Conservation (phyloP, 2,113 vertebrate species). For the Pluvialis apricaria region DNA sequence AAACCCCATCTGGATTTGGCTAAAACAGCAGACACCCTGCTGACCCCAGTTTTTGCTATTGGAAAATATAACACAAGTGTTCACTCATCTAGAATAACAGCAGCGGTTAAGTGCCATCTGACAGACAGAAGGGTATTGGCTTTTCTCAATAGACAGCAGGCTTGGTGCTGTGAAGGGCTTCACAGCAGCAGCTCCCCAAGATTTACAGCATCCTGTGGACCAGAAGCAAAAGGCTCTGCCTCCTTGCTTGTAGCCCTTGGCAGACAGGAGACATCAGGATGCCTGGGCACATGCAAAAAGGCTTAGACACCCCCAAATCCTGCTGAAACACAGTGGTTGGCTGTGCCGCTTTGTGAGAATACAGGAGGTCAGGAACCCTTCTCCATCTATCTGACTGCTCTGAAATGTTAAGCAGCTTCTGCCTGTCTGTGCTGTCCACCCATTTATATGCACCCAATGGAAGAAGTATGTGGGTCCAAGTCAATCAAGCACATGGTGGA, state of each 20-base stretch:
- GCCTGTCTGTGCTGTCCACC: not conserved
- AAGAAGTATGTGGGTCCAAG: not conserved
- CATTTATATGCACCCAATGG: accelerated
- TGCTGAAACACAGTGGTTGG: not conserved
- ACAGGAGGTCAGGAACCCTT: not conserved
- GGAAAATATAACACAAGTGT: conserved; percentile 98
- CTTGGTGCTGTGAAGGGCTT: conserved; percentile 67
- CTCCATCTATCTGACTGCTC: not conserved
- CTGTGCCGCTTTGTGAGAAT: not conserved
- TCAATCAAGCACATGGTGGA: accelerated
- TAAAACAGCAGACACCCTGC: conserved; percentile 86
- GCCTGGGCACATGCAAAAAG: not conserved
- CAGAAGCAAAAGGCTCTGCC: not conserved
- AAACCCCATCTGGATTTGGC: conserved; percentile 95
- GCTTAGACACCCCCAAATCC: not conserved
- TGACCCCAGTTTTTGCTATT: conserved; percentile 91
- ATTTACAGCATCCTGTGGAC: conserved; percentile 67
- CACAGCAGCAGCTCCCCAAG: conserved; percentile 59
- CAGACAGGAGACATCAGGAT: not conserved
- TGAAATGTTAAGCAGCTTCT: not conserved
- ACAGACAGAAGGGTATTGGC: conserved; percentile 91
- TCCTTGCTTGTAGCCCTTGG: not conserved
- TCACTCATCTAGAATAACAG: conserved; percentile 86
- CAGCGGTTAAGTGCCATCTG: conserved; percentile 89
- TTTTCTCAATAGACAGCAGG: conserved; percentile 82